These are phyloP conservation scores for Anthoscopus minutus DNA, from an alignment of 2,113 vertebrate genomes.

Conservation along the genomic window DNA sequence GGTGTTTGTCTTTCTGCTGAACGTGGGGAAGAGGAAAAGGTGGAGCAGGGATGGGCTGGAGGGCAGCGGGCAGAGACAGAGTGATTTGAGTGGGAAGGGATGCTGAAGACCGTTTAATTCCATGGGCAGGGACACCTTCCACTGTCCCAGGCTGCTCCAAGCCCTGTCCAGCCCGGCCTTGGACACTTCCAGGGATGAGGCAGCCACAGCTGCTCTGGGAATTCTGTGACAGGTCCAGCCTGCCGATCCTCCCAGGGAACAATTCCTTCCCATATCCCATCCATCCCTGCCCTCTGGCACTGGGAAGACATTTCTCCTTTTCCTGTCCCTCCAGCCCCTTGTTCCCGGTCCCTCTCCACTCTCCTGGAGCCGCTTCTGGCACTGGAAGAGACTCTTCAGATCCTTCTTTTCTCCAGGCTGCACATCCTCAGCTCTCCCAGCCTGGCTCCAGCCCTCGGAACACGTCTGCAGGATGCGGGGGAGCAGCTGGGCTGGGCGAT, in stretches of 20 bases:
- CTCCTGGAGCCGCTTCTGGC: not conserved
- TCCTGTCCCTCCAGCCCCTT: accelerated
- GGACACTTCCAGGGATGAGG: not conserved
- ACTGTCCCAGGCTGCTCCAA: accelerated
- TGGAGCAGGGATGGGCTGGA: not conserved
- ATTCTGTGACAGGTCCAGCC: not conserved
- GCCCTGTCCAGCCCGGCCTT: not conserved
- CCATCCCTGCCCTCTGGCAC: accelerated
- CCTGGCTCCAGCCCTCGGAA: not conserved
- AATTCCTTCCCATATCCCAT: not conserved
- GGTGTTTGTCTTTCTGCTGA: not conserved
- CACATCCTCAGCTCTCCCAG: not conserved
- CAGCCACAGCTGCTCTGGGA: not conserved
- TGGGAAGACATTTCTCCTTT: not conserved
- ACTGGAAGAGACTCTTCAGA: not conserved
- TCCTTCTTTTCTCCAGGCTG: not conserved
- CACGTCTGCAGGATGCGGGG: not conserved
- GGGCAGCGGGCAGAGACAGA: not conserved
- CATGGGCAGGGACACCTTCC: not conserved
- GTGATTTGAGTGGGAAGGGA: not conserved
- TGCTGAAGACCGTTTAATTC: not conserved
- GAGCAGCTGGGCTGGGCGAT: not conserved
- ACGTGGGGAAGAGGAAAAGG: not conserved
- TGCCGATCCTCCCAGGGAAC: not conserved
- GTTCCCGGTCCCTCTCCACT: not conserved